These are phyloP conservation scores for Agonum fuliginosum DNA, from an alignment of 2,888 invertebrate genomes.

Conservation along the genomic window DNA sequence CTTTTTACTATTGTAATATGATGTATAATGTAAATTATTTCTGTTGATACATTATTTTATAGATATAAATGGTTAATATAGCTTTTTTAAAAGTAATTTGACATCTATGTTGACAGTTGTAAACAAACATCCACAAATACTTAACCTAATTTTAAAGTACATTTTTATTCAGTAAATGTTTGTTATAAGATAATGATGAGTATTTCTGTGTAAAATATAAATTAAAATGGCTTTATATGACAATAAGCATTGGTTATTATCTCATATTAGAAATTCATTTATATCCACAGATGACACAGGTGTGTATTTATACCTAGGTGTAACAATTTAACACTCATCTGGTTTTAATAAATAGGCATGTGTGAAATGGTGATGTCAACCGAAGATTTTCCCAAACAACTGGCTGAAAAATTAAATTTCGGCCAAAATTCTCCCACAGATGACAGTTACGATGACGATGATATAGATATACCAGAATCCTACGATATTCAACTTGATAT, in stretches of 20 bases:
- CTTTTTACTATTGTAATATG: too few species aligned
- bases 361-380: constrained; percentile 94
- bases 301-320: constrained; percentile 61
- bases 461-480: constrained; percentile 80
- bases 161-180: neutral
- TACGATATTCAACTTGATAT: constrained; percentile 86
- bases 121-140: constrained; percentile 8
- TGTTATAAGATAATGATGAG: neutral
- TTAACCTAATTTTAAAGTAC: constrained; percentile 3
- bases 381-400: constrained; percentile 83
- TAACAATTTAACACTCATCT: constrained; percentile 16
- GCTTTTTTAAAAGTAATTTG: neutral
- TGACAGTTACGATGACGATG: constrained; percentile 85
- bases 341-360: constrained; percentile 79
- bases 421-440: constrained; percentile 86
- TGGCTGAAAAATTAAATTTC: constrained; percentile 75
- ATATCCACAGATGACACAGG: constrained; percentile 95
- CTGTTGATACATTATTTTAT: neutral
- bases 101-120: constrained; percentile 1
- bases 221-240: constrained; percentile 92
- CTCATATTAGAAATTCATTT: constrained; percentile 95
- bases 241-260: constrained; percentile 93
- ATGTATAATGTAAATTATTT: neutral
- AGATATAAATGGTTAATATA: neutral
- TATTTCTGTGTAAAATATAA: neutral